phyloP scores from a whole-genome alignment of 2,113 vertebrate species.

The Sebastes schlegelii region DNA sequence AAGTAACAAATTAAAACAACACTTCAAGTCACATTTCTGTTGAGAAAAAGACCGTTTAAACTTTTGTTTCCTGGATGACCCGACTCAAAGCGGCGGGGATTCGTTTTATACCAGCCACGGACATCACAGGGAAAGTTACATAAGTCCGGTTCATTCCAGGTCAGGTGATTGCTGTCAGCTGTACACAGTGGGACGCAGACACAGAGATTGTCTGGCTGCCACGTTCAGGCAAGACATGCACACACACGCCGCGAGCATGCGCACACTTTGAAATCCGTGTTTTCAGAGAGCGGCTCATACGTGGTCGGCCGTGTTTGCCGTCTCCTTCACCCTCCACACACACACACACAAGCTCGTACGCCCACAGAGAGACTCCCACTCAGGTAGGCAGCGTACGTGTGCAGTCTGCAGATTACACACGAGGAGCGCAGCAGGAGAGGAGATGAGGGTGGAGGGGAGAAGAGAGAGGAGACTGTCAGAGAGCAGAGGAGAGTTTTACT shows the following conservation, averaged over 20 bases:
- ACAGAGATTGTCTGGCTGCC: constrained; percentile 64
- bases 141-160: constrained; percentile 77
- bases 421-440: constrained; percentile 75
- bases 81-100: constrained; percentile 32
- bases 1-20: constrained; percentile 9
- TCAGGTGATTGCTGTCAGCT: constrained; percentile 82
- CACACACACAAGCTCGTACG: constrained; percentile 30
- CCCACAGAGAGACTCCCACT: constrained; percentile 62
- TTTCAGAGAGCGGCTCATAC: constrained; percentile 54
- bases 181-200: constrained; percentile 66
- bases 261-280: constrained; percentile 34
- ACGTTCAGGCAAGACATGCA: constrained; percentile 46
- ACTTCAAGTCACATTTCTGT: not conserved
- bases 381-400: constrained; percentile 80
- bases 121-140: constrained; percentile 64
- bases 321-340: constrained; percentile 57
- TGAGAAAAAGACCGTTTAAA: constrained; percentile 22
- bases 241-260: constrained; percentile 14
- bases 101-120: constrained; percentile 51
- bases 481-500: constrained; percentile 80
- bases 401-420: constrained; percentile 78
- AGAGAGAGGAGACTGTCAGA: constrained; percentile 60
- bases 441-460: constrained; percentile 37
- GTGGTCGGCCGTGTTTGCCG: constrained; percentile 14
- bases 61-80: constrained; percentile 55